Evolutionary conservation across 2,888 invertebrate species (phyloP).

Genomic region (Diplazon laetatorius): DNA sequence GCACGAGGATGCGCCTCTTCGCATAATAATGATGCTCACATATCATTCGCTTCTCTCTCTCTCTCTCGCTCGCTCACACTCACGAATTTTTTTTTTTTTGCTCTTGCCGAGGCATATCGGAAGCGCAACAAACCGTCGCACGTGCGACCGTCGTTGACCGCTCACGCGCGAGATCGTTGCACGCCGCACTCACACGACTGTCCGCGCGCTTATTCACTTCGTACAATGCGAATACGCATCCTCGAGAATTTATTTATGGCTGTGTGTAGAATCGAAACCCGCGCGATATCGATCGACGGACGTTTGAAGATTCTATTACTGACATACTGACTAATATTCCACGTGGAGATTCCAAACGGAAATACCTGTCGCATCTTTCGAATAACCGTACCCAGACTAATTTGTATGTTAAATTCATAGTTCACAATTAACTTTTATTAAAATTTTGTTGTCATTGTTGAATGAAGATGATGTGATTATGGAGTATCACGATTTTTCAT

Average conservation of each 20-base stretch:
- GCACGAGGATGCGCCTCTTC: conserved; percentile 61
- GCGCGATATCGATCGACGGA: conserved; percentile 23
- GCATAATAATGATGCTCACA: conserved; percentile 61
- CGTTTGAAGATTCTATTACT: conserved; percentile 26
- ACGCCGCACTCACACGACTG: conserved; percentile 18
- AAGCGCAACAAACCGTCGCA: conserved; percentile 63
- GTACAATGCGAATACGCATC: conserved; percentile 27
- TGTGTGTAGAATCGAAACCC: too few relatives aligned
- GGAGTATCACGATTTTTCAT: too few relatives aligned
- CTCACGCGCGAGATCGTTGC: conserved; percentile 57
- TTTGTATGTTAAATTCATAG: not conserved
- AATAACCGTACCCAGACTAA: not conserved
- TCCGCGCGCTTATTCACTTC: not conserved
- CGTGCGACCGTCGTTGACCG: conserved; percentile 63
- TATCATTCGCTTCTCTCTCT: not conserved
- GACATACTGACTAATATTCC: conserved; percentile 45
- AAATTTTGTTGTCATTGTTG: too few relatives aligned
- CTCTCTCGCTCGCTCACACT: conserved; percentile 14
- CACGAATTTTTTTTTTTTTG: conserved; percentile 40
- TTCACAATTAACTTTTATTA: too few relatives aligned
- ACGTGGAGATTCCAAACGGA: not conserved
- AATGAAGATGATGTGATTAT: too few relatives aligned
- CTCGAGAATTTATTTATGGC: conserved; percentile 16
- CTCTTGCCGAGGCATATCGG: conserved; percentile 53
- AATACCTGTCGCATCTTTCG: conserved; percentile 4